These are phyloP conservation scores for Sakesphorus luctuosus DNA, from an alignment of 2,113 vertebrate genomes.

Conservation along the genomic window DNA sequence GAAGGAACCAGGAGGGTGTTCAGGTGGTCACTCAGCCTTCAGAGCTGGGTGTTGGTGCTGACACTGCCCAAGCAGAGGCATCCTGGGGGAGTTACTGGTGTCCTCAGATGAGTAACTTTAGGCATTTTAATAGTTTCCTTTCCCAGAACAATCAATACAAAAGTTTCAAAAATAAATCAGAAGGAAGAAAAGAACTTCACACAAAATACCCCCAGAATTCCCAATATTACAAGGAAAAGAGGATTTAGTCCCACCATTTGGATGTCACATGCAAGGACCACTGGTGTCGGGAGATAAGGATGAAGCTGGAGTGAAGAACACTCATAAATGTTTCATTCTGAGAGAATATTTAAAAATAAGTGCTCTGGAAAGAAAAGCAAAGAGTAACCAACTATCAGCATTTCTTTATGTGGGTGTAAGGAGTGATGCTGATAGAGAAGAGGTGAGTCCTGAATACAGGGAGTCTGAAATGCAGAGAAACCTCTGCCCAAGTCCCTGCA, in stretches of 20 bases:
- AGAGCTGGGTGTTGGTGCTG: not conserved
- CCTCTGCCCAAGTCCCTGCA: not conserved
- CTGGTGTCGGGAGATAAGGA: not conserved
- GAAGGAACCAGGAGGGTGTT: not conserved
- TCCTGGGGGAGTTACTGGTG: not conserved
- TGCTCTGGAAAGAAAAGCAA: not conserved
- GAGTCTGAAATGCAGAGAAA: not conserved
- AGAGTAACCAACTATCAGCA: not conserved
- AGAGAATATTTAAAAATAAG: not conserved
- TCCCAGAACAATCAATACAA: not conserved
- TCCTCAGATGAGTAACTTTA: not conserved
- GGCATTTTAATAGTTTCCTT: not conserved
- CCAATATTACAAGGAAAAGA: not conserved
- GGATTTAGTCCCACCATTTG: not conserved
- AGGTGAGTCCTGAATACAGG: not conserved
- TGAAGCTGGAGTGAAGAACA: not conserved
- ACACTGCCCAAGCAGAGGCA: not conserved
- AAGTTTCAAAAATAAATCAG: not conserved
- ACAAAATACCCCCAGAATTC: not conserved
- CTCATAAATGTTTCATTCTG: not conserved
- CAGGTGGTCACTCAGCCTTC: not conserved
- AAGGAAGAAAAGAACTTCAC: not conserved
- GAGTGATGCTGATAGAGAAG: not conserved
- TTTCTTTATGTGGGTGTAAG: not conserved
- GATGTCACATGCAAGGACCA: not conserved